Evolutionary conservation across 2,888 invertebrate species (phyloP).

Genomic region (Glaucopsyche alexis): DNA sequence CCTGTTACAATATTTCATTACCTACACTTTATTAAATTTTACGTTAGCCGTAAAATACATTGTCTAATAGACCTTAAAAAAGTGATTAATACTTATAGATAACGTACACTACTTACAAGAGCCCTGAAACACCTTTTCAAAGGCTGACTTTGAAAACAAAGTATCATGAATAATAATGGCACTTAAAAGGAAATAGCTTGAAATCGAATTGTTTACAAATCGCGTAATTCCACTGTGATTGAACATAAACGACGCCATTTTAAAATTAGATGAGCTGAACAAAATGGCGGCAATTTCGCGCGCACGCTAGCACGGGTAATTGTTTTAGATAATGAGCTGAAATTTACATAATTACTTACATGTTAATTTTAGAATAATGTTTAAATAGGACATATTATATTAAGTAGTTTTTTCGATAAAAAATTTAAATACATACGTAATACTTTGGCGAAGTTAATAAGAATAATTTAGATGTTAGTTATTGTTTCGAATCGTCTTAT

Average conservation of each 20-base stretch:
- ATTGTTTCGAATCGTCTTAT: background rate
- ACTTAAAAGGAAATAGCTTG: constrained; percentile 38
- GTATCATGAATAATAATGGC: constrained; percentile 22
- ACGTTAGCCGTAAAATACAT: no score
- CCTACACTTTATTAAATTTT: no score
- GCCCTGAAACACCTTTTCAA: background rate
- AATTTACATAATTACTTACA: constrained; percentile 14
- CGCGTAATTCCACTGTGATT: constrained; percentile 34
- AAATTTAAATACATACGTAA: background rate
- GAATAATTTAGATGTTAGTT: background rate
- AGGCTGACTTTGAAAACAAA: constrained; percentile 18
- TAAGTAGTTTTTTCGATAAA: background rate
- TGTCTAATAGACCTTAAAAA: no score
- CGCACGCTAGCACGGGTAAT: constrained; percentile 38
- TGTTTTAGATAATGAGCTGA: constrained; percentile 27
- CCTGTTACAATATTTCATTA: no score
- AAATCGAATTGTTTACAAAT: constrained; percentile 40
- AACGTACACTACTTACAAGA: background rate
- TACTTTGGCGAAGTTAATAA: background rate
- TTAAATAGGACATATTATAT: background rate
- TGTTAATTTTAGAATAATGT: background rate
- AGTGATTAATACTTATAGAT: background rate
- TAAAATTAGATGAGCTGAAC: constrained; percentile 41
- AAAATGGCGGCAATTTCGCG: constrained; percentile 43
- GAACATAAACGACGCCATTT: constrained; percentile 42